These are phyloP conservation scores for Phalacrocorax pelagicus DNA, from an alignment of 2,113 vertebrate species.

Conservation along the genomic window DNA sequence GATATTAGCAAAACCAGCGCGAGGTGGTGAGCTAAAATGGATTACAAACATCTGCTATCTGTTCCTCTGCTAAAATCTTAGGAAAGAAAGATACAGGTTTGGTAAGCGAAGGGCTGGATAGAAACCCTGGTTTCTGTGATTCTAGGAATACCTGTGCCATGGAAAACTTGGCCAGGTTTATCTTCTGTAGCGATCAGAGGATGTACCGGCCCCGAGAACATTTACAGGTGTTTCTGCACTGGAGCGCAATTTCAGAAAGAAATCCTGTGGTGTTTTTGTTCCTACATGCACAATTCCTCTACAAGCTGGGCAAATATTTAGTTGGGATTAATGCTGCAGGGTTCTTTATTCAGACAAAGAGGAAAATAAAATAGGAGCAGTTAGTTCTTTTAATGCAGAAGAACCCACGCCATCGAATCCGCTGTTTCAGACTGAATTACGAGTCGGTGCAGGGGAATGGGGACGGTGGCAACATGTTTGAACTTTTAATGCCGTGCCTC, in stretches of 20 bases:
- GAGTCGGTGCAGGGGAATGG: neutral
- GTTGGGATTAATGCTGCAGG: no score
- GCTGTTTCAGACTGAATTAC: neutral
- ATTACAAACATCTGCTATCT: neutral
- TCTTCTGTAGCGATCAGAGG: neutral
- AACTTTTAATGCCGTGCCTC: neutral
- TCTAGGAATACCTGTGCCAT: neutral
- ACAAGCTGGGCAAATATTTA: neutral
- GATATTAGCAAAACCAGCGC: neutral
- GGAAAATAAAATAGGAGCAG: accelerated
- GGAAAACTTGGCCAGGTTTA: neutral
- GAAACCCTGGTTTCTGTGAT: accelerated
- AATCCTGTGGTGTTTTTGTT: accelerated
- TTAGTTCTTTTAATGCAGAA: accelerated
- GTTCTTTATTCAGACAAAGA: neutral
- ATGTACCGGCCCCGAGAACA: accelerated
- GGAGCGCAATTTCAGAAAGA: neutral
- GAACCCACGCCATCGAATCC: neutral
- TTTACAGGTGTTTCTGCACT: accelerated
- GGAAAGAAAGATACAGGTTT: neutral
- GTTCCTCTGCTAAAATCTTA: neutral
- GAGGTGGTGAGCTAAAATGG: neutral
- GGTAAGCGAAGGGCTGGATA: accelerated
- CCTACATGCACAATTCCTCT: neutral
- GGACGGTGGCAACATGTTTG: accelerated